Percentiles rank a stretch among this genome's conserved stretches.
Evolutionary conservation across 2,888 invertebrate genomes (phyloP).

Genomic region (Cephus pygmeus): DNA sequence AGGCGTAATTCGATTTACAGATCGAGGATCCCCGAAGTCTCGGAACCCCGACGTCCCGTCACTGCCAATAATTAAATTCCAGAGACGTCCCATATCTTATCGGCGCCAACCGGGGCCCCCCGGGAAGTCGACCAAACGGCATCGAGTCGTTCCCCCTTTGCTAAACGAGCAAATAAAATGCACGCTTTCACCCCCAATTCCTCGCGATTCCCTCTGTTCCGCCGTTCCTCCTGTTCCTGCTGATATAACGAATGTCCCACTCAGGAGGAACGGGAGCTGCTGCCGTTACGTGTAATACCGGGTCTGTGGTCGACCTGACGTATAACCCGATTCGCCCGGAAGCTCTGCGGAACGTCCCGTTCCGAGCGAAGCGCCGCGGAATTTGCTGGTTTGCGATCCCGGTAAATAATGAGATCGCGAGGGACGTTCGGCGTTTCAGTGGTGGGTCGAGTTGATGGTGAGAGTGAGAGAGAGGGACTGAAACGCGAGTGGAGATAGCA

Average conservation of each 20-base stretch:
- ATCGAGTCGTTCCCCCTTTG: not conserved
- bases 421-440: not conserved
- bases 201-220: constrained; percentile 6
- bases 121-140: not conserved
- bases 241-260: constrained; percentile 13
- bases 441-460: not conserved
- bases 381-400: not conserved
- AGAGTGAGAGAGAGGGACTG: too few relatives aligned
- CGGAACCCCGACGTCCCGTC: not conserved
- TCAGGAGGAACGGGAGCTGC: constrained; percentile 2
- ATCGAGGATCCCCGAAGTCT: not conserved
- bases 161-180: constrained; percentile 25
- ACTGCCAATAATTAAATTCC: constrained; percentile 44
- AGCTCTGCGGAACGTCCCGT: not conserved
- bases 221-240: not conserved
- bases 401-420: not conserved
- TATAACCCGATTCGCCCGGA: not conserved
- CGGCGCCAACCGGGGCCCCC: constrained; percentile 14
- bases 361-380: not conserved
- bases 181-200: constrained; percentile 24
- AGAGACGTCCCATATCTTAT: constrained; percentile 39
- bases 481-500: not conserved
- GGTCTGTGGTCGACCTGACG: not conserved
- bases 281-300: not conserved
- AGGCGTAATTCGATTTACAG: not conserved